Base-by-base conservation (phyloP, 1,140 invertebrate genomes). In the Leptinotarsa undecemlineata region DNA sequence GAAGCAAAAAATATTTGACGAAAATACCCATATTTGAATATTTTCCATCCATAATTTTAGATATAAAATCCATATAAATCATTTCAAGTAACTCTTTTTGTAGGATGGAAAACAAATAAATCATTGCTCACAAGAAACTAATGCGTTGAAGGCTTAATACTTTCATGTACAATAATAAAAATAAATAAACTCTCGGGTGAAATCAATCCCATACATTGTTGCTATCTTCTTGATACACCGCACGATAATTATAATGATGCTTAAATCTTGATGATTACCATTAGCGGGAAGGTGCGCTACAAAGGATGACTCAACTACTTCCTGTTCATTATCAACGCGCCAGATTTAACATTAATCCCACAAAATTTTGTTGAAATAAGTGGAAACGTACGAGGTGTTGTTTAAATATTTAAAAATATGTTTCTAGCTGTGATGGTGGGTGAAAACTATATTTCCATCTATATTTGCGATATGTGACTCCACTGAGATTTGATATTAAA, bases 71-170 rank as follows among this genome's bases (percentile, higher is more conserved):
- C 51, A 57, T 19, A 57, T 57, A 5, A 57, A 57, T 57, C 1
- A 57, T 57, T 19, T 5, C n/a, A n/a, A 19, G 17, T 5, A 8
- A 57, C 51, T 57, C 51, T 57, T 57, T 57, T 17, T 19, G 51
- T 57, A 14, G 51, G 51, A 57, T 57, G 51, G 51, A 57, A 57
- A 57, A 15, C 51, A 57, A 57, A 57, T 57, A 57, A 57, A 57
- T 57, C 51, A 57, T 19, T 15, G 51, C 51, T 57, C 51, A 17
- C 51, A 57, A 19, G 51, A 3, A 14, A 57, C n/a, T 57, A 57
- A 19, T 15, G 51, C 17, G 51, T 57, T 15, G 6, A 19, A 17
- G 51, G 51, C 51, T 13, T n/a, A 14, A n/a, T 57, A 17, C 15
- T 57, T 57, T 0, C 51, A 57, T 15, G 2, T 57, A 17, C 51